Evolutionary conservation across 2,797 vertebrate genomes (phyloP), one percentile per base, ranked within the genome.

Genomic region (Lepilemur septentrionalis): DNA sequence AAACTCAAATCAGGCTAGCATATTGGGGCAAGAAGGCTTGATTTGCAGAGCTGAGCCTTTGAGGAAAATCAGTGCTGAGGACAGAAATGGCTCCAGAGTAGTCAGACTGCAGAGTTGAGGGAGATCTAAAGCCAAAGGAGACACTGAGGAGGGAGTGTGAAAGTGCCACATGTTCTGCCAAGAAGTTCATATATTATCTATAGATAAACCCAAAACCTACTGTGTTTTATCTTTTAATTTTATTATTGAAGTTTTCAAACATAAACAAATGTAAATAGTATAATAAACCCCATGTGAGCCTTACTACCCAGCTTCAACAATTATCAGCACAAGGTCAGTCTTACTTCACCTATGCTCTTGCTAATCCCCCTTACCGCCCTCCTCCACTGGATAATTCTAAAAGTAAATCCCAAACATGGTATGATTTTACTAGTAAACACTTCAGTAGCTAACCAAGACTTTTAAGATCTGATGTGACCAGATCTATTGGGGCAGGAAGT

Each of bases 351-450:
- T 18, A 46, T 15, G 28, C 43, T 69, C 69, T 9, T 18, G 46
- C 38, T 76, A 86, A 92, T 65, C 11, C 30, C 8, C 17, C 90
- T 50, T 80, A 86, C 28, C 18, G 82, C 59, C 48, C 18, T 83
- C 61, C 17, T 81, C 57, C 52, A 48, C n/a, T 52, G 46, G 46
- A 43, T 52, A 80, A 93, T 55, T 89, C 80, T 73, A n/a, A 93
- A 93, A 95, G 43, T 65, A 93, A 96, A 89, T 81, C 52, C 38
- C 43, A 84, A n/a, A 70, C 7, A 82, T 3, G 38, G 75, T 50
- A 73, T 69, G 35, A 73, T 81, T 96, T 96, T 79, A 95, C 50
- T 50, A 91, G 63, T 30, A 84, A 96, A 85, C 73, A 69, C 23
- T 82, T 91, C 25, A 78, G 46, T 75, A 75, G 32, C 59, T 89